Conservation (phyloP, 2,113 vertebrate genomes). For the Calyptommatus sinebrachiatus region DNA sequence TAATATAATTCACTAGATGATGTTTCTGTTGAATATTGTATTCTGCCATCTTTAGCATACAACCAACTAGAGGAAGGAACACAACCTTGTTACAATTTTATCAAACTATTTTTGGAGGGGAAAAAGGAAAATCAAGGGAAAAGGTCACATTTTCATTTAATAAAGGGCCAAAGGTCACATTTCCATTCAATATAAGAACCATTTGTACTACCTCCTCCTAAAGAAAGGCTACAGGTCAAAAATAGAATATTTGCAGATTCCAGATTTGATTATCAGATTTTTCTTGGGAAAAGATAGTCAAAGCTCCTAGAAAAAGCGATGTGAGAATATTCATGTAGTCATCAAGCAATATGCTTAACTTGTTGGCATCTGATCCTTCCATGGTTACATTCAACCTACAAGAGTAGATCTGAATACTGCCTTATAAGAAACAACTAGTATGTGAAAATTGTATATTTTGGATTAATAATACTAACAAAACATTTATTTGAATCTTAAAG, state of each 20-base stretch:
- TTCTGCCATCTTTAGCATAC: no score
- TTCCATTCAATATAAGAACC: constrained; percentile 27
- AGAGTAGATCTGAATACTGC: not conserved
- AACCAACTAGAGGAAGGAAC: no score
- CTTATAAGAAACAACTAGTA: not conserved
- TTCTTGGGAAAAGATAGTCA: no score
- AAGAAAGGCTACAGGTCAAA: no score
- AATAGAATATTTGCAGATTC: no score
- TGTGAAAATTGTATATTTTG: not conserved
- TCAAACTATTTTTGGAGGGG: constrained; percentile 3
- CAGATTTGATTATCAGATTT: no score
- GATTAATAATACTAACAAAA: not conserved
- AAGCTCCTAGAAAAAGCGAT: no score
- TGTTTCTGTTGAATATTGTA: constrained; percentile 25
- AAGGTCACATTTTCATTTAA: constrained; percentile 25
- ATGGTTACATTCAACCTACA: no score
- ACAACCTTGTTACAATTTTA: not conserved
- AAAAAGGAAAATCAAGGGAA: not conserved
- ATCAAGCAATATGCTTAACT: no score
- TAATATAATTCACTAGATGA: not conserved
- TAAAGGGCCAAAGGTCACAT: constrained; percentile 4
- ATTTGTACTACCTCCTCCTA: not conserved
- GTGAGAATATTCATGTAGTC: no score
- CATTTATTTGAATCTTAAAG: no score
- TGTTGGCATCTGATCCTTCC: no score